Percentiles rank a stretch among this genome's conserved stretches.
phyloP scores from a whole-genome alignment of 2,797 vertebrate species.

The Acanthopagrus latus region DNA sequence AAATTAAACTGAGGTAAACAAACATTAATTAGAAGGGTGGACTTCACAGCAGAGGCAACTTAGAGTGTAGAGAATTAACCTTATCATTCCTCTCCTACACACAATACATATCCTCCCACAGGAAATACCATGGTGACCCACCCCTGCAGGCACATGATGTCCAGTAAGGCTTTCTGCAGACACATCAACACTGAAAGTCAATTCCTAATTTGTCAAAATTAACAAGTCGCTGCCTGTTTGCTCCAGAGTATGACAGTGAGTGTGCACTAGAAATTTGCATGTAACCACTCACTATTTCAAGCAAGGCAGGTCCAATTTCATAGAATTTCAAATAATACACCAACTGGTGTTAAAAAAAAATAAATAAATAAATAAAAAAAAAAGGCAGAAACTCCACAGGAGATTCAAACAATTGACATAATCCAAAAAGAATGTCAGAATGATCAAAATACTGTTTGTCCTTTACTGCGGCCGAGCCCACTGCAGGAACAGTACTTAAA shows the following conservation, averaged over 20 bases:
- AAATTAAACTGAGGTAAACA: conserved; percentile 37
- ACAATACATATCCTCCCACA: conserved; percentile 77
- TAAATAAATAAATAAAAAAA: too few relatives aligned
- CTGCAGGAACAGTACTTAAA: conserved; percentile 60
- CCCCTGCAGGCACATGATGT: conserved; percentile 57
- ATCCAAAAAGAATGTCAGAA: conserved; percentile 35
- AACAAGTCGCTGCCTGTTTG: conserved; percentile 8
- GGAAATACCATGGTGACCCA: conserved; percentile 73
- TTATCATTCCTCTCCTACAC: conserved; percentile 61
- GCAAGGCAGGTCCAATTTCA: neutral
- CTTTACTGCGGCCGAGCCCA: conserved; percentile 29
- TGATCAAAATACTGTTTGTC: conserved; percentile 21
- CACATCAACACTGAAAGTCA: conserved; percentile 28
- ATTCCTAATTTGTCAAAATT: conserved; percentile 28
- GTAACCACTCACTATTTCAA: conserved; percentile 2
- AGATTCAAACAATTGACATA: conserved; percentile 16
- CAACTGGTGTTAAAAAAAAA: conserved; percentile 11
- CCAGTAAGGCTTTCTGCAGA: conserved; percentile 50
- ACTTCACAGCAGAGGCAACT: conserved; percentile 39
- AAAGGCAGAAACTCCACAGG: neutral
- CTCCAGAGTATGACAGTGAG: neutral
- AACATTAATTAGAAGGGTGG: conserved; percentile 52
- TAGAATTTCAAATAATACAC: neutral
- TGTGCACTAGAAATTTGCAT: conserved; percentile 6
- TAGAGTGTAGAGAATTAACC: conserved; percentile 39